phyloP scores from a whole-genome alignment of 2,113 vertebrate species.

The Accipiter virgatus region DNA sequence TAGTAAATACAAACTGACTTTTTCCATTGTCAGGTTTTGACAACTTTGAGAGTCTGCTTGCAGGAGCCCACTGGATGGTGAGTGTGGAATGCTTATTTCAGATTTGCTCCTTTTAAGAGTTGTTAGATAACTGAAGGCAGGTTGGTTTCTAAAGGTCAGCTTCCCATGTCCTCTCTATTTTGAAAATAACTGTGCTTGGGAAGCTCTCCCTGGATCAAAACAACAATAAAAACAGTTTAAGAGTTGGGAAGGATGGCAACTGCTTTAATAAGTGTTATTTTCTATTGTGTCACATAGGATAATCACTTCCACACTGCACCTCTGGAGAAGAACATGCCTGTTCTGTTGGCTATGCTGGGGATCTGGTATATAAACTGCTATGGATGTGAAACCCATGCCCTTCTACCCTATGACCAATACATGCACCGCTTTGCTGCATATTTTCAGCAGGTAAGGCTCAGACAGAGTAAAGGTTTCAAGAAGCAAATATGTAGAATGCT shows the following conservation, averaged over 20 bases:
- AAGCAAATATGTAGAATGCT: accelerated
- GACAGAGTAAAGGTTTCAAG: neutral
- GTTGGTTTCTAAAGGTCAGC: neutral
- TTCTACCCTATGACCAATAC: conserved; percentile 98
- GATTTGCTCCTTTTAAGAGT: neutral
- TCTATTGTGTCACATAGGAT: conserved; percentile 73
- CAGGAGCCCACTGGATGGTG: conserved; percentile 98
- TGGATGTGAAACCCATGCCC: conserved; percentile 88
- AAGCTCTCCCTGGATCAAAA: neutral
- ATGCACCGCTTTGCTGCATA: conserved; percentile 98
- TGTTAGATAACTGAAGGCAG: neutral
- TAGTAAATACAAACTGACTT: neutral
- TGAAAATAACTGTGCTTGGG: neutral
- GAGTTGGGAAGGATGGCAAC: neutral
- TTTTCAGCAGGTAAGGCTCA: conserved; percentile 90
- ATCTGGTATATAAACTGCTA: conserved; percentile 98
- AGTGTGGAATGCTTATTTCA: conserved; percentile 24
- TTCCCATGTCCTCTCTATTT: neutral
- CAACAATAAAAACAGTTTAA: neutral
- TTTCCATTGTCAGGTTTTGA: conserved; percentile 74
- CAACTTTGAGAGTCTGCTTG: conserved; percentile 90
- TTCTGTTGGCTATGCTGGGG: conserved; percentile 90
- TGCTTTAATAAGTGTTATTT: neutral
- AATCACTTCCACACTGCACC: conserved; percentile 89
- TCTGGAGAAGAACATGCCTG: conserved; percentile 87